Evolutionary conservation across 2,797 vertebrate genomes (phyloP).

Genomic region (Onychomys arenicola): DNA sequence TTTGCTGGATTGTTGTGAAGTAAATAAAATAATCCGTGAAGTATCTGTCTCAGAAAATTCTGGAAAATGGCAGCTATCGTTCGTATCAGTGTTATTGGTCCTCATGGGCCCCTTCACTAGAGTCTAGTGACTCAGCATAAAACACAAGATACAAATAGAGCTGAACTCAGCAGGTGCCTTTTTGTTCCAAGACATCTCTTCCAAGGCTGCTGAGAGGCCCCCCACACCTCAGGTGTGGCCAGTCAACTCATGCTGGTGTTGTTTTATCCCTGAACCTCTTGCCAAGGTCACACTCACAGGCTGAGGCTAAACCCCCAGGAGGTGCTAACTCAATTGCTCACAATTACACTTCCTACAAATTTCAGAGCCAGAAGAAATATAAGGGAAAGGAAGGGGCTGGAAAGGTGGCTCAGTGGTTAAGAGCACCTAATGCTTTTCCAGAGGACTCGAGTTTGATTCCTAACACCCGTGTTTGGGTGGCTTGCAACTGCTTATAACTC

Average conservation of each 20-base stretch:
- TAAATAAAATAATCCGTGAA: background rate
- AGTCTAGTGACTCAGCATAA: background rate
- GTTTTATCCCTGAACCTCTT: background rate
- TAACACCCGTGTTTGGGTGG: background rate
- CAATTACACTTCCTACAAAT: background rate
- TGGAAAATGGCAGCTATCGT: background rate
- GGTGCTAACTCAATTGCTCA: background rate
- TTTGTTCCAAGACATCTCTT: background rate
- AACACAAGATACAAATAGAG: background rate
- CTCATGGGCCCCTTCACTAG: background rate
- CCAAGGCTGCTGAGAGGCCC: background rate
- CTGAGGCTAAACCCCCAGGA: background rate
- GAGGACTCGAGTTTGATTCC: background rate
- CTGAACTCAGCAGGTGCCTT: background rate
- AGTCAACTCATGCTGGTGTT: fast-evolving
- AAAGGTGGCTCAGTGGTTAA: background rate
- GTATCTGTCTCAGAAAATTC: background rate
- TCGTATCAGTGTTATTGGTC: background rate
- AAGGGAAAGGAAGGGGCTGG: too few species aligned
- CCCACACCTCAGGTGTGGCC: background rate
- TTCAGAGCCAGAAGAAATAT: background rate
- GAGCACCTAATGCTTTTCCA: background rate
- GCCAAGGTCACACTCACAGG: background rate
- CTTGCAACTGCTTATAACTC: background rate
- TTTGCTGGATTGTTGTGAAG: background rate